Evolutionary conservation across 2,113 vertebrate species (phyloP), one percentile per base, ranked within the genome.

Genomic region (Crotalus viridis): DNA sequence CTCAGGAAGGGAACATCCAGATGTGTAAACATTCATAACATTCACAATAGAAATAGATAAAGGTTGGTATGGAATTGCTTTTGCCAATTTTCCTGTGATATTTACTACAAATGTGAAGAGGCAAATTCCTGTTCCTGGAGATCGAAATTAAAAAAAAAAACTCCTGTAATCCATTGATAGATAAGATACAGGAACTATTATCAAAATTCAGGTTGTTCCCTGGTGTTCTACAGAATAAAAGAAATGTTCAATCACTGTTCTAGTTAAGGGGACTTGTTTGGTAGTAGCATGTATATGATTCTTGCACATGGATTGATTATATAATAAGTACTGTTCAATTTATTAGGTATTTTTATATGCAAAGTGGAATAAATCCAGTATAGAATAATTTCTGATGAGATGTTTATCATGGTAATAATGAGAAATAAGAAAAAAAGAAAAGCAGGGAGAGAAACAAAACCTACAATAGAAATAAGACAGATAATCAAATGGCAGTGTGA

Each of bases 11-110:
- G 59, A 89, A n/a, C n/a, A 93, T 91, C 88, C 39, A 91, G 90
- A 89, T 88, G 61, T 28, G 59, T 43, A 93, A 95, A 91, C 4
- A 94, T 94, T 90, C 17, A 22, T 26, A 90, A 15, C 81, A 52
- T 86, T 95, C 86, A 81, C 0, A 46, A 51, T 54, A 93, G 69
- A 91, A 24, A 64, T 86, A 39, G 92, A 95, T 89, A 86, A 91
- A 93, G 88, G 93, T 81, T 57, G 0, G 0, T 89, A 93, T 46
- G 9, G 3, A 54, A 48, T 74, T 48, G 81, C 89, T 74, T 33
- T 74, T 52, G 87, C 89, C 86, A 48, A 81, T 0, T 74, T 89
- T 94, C 33, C 1, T 4, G 57, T 94, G 52, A 26, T 1, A 85
- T 56, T 88, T 93, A 52, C 33, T 94, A 3, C 28, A 94, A 90